A percentile compares a stretch with the other conserved stretches of the same genome.
Evolutionary conservation across 1,140 invertebrate species (phyloP).

Genomic region (Pogonus chalceus): DNA sequence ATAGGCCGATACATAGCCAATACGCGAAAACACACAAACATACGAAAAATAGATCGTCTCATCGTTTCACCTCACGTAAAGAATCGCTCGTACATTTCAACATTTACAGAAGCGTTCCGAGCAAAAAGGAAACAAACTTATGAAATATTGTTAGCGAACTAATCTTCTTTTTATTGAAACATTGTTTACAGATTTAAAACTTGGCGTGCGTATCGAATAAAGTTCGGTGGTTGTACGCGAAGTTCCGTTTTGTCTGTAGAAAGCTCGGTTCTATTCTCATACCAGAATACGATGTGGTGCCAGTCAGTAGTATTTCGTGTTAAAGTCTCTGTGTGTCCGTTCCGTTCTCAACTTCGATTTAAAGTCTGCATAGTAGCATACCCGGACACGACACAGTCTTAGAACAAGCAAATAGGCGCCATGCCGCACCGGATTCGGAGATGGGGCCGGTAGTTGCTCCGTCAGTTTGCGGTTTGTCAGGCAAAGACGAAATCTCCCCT

Average conservation of each 20-base stretch:
- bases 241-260: neutral
- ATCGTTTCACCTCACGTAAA: neutral
- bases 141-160: neutral
- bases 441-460: neutral
- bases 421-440: neutral
- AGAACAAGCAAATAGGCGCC: too few species aligned
- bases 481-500: neutral
- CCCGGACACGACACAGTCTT: too few species aligned
- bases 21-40: too few species aligned
- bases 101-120: neutral
- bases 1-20: too few species aligned
- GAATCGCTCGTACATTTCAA: neutral
- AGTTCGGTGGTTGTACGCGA: neutral
- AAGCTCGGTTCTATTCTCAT: neutral
- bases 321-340: neutral
- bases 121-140: neutral
- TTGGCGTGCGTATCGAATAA: neutral
- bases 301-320: too few species aligned
- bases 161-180: neutral
- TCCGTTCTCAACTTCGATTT: neutral
- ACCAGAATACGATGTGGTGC: too few species aligned
- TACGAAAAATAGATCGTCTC: too few species aligned
- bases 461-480: conserved; percentile 1
- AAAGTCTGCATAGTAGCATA: too few species aligned
- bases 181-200: neutral